These are phyloP conservation scores for Schlechtendalia chinensis DNA, from an alignment of 1,140 invertebrate genomes.

Conservation along the genomic window DNA sequence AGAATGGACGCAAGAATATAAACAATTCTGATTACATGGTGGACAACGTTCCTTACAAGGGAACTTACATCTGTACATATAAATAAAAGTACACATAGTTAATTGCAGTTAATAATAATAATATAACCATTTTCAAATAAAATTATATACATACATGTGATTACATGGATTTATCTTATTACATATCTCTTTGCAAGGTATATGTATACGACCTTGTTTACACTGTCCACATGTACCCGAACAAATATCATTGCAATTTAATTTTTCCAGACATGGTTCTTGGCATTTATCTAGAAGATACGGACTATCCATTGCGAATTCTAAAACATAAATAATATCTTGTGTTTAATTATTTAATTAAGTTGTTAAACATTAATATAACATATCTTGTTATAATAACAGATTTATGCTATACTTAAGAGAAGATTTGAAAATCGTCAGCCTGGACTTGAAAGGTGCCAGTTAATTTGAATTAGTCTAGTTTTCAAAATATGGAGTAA, in stretches of 20 bases:
- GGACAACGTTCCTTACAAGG: constrained; percentile 64
- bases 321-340: no score
- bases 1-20: constrained; percentile 62
- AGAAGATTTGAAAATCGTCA: no score
- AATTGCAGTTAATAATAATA: no score
- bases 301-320: constrained; percentile 22
- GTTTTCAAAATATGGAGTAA: no score
- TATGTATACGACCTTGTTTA: constrained; percentile 60
- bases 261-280: constrained; percentile 54
- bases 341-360: no score
- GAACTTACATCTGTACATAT: constrained; percentile 62
- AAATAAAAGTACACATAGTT: neutral
- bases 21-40: constrained; percentile 63
- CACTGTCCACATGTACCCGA: constrained; percentile 58
- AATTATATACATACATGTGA: constrained; percentile 56
- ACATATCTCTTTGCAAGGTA: constrained; percentile 60
- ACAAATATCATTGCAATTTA: constrained; percentile 58
- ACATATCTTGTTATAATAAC: no score
- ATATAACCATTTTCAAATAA: no score
- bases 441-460: no score
- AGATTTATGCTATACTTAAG: no score
- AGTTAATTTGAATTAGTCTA: no score
- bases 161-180: constrained; percentile 59
- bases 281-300: constrained; percentile 53
- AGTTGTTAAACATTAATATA: no score